Conservation (phyloP, 1,140 invertebrate genomes). For the Steinernema feltiae region DNA sequence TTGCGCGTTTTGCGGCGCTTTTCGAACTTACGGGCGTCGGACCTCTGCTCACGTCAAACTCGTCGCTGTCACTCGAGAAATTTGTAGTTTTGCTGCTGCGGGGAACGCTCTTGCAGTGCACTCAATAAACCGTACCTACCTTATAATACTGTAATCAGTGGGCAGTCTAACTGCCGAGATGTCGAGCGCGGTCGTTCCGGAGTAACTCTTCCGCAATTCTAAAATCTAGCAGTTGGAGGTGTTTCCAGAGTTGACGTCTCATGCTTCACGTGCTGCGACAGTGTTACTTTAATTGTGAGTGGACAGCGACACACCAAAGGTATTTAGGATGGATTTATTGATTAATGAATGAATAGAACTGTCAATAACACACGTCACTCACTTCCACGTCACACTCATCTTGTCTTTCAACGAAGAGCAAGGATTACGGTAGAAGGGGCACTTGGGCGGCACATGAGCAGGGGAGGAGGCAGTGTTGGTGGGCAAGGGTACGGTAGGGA, state of each 20-base stretch:
- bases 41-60: neutral
- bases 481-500: neutral
- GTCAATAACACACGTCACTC: constrained; percentile 17
- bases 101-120: neutral
- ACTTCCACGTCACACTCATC: neutral
- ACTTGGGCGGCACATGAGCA: constrained; percentile 9
- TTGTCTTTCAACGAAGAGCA: neutral
- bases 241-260: too few relatives aligned
- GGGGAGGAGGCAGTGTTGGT: constrained; percentile 17
- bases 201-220: constrained; percentile 26
- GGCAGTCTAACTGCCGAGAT: neutral
- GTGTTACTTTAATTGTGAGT: constrained; percentile 5
- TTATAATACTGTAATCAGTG: neutral
- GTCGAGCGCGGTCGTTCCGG: neutral
- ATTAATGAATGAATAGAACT: constrained; percentile 18
- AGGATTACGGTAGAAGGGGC: constrained; percentile 12
- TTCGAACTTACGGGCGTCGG: neutral
- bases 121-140: constrained; percentile 3
- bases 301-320: constrained; percentile 10
- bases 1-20: neutral
- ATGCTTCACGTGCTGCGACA: constrained; percentile 5
- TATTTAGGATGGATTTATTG: constrained; percentile 19
- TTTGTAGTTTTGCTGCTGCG: neutral
- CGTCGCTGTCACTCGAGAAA: constrained; percentile 4
- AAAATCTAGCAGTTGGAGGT: too few relatives aligned